Evolutionary conservation across 2,888 invertebrate genomes (phyloP).

Genomic region (Beris chalybata): DNA sequence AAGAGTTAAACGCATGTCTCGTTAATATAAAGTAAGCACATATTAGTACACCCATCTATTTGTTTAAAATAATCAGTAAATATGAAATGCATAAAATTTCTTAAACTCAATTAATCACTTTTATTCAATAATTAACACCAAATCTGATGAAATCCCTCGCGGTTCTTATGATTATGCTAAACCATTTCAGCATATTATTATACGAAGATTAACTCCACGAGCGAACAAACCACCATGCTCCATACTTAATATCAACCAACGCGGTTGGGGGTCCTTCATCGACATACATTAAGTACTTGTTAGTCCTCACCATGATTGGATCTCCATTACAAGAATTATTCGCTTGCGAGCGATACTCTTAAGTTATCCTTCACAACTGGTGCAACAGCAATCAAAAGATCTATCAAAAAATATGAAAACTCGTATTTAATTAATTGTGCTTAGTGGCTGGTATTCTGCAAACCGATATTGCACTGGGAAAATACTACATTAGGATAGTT

Average conservation of each 20-base stretch:
- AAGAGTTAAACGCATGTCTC: no score
- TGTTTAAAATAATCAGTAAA: no score
- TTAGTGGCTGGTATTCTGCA: conserved; percentile 4
- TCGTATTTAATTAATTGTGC: conserved; percentile 30
- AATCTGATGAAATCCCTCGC: conserved; percentile 5
- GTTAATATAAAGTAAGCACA: no score
- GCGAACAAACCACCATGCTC: conserved; percentile 17
- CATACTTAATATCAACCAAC: conserved; percentile 19
- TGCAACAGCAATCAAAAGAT: conserved; percentile 32
- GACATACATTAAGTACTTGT: conserved; percentile 29
- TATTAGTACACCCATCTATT: no score
- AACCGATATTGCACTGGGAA: conserved; percentile 13
- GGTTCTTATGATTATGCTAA: conserved; percentile 27
- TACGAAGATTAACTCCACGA: conserved; percentile 7
- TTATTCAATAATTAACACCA: conserved; percentile 14
- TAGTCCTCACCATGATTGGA: conserved; percentile 1
- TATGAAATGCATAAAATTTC: no score
- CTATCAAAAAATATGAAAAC: conserved; percentile 27
- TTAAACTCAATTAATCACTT: background rate
- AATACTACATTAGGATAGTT: background rate
- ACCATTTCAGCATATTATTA: background rate
- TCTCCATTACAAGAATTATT: background rate
- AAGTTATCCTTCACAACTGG: conserved; percentile 25
- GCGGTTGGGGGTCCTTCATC: conserved; percentile 24
- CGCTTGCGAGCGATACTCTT: conserved; percentile 19